Percentiles rank a stretch among this genome's conserved stretches.
Conservation (phyloP, 2,113 vertebrate species). For the cat (Felis catus) region DNA sequence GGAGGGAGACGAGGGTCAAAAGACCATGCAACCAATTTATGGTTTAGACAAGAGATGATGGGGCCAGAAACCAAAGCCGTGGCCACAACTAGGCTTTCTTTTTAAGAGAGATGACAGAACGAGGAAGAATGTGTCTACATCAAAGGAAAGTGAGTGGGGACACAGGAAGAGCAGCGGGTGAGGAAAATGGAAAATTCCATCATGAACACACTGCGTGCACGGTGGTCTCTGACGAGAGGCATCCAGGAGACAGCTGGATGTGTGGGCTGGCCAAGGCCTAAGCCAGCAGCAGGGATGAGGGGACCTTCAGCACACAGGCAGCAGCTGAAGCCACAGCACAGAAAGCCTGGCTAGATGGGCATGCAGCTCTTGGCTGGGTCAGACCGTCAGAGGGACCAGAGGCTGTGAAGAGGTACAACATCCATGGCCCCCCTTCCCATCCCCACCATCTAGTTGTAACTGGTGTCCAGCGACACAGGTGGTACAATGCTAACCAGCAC, state of each 20-base stretch:
- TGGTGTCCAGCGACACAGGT: background rate
- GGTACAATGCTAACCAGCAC: background rate
- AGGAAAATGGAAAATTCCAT: background rate
- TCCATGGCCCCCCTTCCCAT: background rate
- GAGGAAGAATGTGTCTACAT: background rate
- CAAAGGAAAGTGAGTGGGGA: background rate
- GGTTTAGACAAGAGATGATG: background rate
- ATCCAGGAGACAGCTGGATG: background rate
- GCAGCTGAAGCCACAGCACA: background rate
- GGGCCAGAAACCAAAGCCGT: background rate
- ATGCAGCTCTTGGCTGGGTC: fast-evolving
- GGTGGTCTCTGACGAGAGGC: background rate
- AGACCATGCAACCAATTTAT: background rate
- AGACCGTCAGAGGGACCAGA: too few species aligned
- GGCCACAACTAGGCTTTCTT: background rate
- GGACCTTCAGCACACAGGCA: background rate
- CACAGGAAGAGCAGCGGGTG: background rate
- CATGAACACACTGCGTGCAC: background rate
- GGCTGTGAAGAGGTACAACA: background rate
- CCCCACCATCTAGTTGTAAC: background rate
- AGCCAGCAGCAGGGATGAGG: background rate
- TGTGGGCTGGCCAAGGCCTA: background rate
- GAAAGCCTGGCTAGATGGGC: background rate
- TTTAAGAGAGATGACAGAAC: background rate
- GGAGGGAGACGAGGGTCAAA: background rate